These are phyloP conservation scores for Myzus persicae DNA, from an alignment of 1,140 invertebrate species.

Conservation along the genomic window DNA sequence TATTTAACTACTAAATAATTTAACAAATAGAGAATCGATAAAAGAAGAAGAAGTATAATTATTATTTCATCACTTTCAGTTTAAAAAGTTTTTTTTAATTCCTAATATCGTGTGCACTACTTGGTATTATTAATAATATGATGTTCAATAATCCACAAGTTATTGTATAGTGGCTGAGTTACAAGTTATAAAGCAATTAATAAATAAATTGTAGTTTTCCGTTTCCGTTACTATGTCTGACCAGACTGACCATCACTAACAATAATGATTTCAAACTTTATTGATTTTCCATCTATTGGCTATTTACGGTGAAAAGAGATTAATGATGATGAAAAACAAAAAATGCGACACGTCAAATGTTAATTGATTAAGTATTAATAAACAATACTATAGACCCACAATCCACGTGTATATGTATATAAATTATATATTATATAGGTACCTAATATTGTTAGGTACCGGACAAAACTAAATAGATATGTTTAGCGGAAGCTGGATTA, in stretches of 20 bases:
- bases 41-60: background rate
- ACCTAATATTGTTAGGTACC: background rate
- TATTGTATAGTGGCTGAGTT: no score
- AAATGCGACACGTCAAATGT: background rate
- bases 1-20: no score
- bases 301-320: background rate
- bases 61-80: no score
- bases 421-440: no score
- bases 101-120: background rate
- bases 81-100: background rate
- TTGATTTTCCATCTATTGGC: background rate
- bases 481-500: background rate
- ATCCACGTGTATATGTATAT: background rate
- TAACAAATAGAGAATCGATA: background rate
- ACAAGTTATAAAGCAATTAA: background rate
- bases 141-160: background rate
- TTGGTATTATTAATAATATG: no score
- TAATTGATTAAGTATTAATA: conserved; percentile 15
- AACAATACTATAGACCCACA: background rate
- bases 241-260: no score
- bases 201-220: background rate
- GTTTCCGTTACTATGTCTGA: no score
- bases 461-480: background rate
- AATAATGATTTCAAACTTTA: background rate
- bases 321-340: background rate